Base-by-base conservation (phyloP, 2,797 vertebrate species). In the Galaxias olidus region DNA sequence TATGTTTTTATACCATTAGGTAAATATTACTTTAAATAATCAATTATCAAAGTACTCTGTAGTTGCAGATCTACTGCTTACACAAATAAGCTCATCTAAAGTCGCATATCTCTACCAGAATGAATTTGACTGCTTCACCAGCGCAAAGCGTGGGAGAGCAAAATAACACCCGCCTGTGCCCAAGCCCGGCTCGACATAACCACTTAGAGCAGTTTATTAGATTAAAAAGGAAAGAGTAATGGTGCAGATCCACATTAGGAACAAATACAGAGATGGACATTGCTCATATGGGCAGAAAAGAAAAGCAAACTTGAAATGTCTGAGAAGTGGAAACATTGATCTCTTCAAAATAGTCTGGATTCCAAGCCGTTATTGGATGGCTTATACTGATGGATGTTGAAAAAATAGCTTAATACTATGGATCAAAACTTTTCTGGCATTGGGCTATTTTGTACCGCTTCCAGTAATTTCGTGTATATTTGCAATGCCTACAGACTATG, bases 141-240 rank as follows among this genome's bases (percentile, higher is more conserved):
- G 59, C 53, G 41, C 18, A 45, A 8, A 69, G 79, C 63, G 80
- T 82, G 75, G 81, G 79, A 77, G 83, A 77, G 77, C 64, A 61
- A 73, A 54, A 80, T 59, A 76, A 73, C 75, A 60, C 68, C 62
- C 59, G 72, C 60, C 77, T 77, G 80, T 68, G 10, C 67, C 79
- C 74, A 84, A 78, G 64, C 76, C 77, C 62, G 68, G 73, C 77
- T 82, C 73, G 67, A 59, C 74, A 71, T 14, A 83, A 77, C 75
- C 72, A 84, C 79, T 63, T 76, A 76, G 74, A 82, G 75, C 67
- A 68, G 74, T 81, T 89, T 85, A 88, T 89, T 89, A 87, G 86
- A 89, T 88, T n/a, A n/a, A 77, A 86, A 85, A 74, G 63, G 61
- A 69, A 18, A 85, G 78, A 85, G 80, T 87, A 87, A 87, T 87